Evolutionary conservation across 2,113 vertebrate genomes (phyloP).

Genomic region (Capricornis sumatraensis): DNA sequence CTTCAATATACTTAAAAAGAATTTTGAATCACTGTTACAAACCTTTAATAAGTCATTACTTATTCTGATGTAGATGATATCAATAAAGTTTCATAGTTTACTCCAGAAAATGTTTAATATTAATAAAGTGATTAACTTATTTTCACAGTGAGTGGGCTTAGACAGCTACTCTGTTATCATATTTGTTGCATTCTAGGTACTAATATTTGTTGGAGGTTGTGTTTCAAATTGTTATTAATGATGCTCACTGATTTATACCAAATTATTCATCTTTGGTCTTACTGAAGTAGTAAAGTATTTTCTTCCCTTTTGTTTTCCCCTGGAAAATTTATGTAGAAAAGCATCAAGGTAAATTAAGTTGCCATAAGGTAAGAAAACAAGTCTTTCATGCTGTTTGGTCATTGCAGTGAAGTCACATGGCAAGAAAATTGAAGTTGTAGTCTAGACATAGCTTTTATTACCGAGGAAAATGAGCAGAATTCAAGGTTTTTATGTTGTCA

Average conservation of each 20-base stretch:
- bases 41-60: constrained; percentile 39
- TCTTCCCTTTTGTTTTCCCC: constrained; percentile 18
- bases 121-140: constrained; percentile 54
- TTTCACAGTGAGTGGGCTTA: constrained; percentile 26
- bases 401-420: constrained; percentile 60
- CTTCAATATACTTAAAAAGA: not conserved
- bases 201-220: constrained; percentile 53
- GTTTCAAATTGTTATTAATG: constrained; percentile 71
- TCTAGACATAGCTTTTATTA: constrained; percentile 55
- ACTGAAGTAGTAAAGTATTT: constrained; percentile 19
- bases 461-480: constrained; percentile 50
- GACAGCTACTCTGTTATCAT: constrained; percentile 36
- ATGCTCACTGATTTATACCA: constrained; percentile 62
- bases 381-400: constrained; percentile 61
- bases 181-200: constrained; percentile 48
- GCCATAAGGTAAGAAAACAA: constrained; percentile 65
- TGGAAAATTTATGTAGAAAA: constrained; percentile 60
- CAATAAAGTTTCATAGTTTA: constrained; percentile 15
- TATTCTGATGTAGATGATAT: constrained; percentile 48
- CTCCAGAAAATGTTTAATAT: constrained; percentile 41
- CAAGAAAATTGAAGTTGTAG: constrained; percentile 57
- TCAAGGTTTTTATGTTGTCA: constrained; percentile 55
- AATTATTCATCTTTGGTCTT: constrained; percentile 48
- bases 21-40: constrained; percentile 12
- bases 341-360: constrained; percentile 63